A percentile compares a stretch with the other conserved stretches of the same genome.
phyloP scores from a whole-genome alignment of 1,140 invertebrate species.

The Diorhabda sublineata region DNA sequence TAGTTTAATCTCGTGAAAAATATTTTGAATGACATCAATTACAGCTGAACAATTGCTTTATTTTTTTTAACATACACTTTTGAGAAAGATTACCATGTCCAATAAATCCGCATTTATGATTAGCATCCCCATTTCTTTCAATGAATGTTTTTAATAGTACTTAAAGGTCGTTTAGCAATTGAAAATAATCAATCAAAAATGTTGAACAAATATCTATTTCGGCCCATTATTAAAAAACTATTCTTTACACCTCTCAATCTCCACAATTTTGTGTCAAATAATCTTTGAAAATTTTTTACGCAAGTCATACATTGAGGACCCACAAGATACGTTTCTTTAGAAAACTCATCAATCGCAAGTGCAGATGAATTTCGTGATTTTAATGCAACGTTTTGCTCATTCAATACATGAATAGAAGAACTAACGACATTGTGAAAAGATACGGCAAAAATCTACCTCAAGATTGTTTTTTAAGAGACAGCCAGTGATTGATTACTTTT shows the following conservation, averaged over 20 bases:
- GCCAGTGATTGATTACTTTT: neutral
- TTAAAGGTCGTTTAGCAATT: neutral
- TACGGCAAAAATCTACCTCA: constrained; percentile 1
- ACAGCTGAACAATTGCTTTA: too few species aligned
- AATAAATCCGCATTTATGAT: too few species aligned
- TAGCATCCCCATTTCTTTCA: too few species aligned
- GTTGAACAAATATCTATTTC: constrained; percentile 5
- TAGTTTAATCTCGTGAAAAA: too few species aligned
- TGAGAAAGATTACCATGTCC: too few species aligned
- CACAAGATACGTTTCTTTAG: neutral
- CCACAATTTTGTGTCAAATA: constrained; percentile 8
- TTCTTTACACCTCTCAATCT: neutral
- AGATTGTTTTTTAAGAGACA: constrained; percentile 2
- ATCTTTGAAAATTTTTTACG: constrained; percentile 13
- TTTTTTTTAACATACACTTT: too few species aligned
- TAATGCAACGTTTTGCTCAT: neutral
- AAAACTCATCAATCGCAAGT: neutral
- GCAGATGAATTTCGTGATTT: neutral
- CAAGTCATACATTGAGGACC: constrained; percentile 4
- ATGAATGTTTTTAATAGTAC: too few species aligned
- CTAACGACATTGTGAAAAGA: neutral
- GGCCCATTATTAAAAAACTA: constrained; percentile 3
- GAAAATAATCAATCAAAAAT: neutral
- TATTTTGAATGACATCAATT: too few species aligned
- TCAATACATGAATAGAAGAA: neutral